Evolutionary conservation across 2,797 vertebrate species (phyloP).

Genomic region (Vipera ursinii): DNA sequence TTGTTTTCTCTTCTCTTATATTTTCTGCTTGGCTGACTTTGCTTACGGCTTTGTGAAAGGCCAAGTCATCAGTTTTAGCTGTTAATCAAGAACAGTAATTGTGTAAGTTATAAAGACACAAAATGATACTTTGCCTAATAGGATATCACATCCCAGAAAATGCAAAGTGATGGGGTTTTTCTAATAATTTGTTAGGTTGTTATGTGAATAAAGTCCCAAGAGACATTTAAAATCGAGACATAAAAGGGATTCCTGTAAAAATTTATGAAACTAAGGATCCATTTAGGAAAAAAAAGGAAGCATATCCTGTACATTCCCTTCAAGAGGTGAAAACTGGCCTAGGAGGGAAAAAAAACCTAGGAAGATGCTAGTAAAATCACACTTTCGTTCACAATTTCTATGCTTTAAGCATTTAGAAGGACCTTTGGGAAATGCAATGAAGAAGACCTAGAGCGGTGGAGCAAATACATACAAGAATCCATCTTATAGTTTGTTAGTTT

Average conservation of each 20-base stretch:
- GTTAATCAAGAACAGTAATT: slow-evolving; percentile 77
- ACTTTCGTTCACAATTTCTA: neutral
- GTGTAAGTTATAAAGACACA: slow-evolving; percentile 66
- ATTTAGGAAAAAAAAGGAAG: neutral
- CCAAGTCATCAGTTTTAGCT: slow-evolving; percentile 76
- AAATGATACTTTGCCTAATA: slow-evolving; percentile 70
- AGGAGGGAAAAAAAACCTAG: neutral
- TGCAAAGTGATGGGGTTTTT: slow-evolving; percentile 50
- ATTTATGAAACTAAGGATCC: neutral
- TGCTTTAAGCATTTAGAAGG: slow-evolving; percentile 1
- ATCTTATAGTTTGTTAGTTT: neutral
- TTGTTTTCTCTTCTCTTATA: slow-evolving; percentile 74
- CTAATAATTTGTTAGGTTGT: slow-evolving; percentile 41
- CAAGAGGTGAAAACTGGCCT: neutral
- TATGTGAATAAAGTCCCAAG: slow-evolving; percentile 47
- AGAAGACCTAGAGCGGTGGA: neutral
- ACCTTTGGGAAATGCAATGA: neutral
- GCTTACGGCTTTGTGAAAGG: slow-evolving; percentile 68
- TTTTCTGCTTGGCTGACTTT: slow-evolving; percentile 77
- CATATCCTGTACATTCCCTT: neutral
- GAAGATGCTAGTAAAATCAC: neutral
- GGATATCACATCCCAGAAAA: slow-evolving; percentile 68
- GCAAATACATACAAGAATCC: neutral
- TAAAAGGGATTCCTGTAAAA: fast-evolving
- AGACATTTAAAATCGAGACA: slow-evolving; percentile 11